These are phyloP conservation scores for Clostera curtula DNA, from an alignment of 2,888 invertebrate species.

Conservation along the genomic window DNA sequence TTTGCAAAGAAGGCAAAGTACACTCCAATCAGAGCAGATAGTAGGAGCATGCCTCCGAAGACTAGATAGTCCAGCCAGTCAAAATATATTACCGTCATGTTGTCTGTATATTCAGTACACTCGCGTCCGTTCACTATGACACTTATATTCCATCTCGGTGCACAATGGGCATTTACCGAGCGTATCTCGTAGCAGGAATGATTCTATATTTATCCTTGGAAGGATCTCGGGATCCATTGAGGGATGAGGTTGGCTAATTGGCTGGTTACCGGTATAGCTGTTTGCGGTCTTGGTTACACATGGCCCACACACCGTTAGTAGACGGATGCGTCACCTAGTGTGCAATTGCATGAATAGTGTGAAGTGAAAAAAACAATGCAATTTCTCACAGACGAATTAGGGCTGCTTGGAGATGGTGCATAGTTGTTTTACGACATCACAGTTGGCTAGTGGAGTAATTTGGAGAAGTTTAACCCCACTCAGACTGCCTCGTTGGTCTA, in stretches of 20 bases:
- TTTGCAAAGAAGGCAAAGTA: slow-evolving; percentile 82
- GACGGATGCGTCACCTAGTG: neutral
- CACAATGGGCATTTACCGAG: slow-evolving; percentile 48
- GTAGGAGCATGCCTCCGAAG: slow-evolving; percentile 77
- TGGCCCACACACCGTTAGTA: slow-evolving; percentile 12
- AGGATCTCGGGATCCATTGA: slow-evolving; percentile 50
- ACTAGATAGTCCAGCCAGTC: slow-evolving; percentile 79
- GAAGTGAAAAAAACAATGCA: too few species aligned
- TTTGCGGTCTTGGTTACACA: slow-evolving; percentile 16
- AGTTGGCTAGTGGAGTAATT: too few species aligned
- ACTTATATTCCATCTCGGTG: slow-evolving; percentile 47
- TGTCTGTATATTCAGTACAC: slow-evolving; percentile 17
- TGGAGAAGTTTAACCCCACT: too few species aligned
- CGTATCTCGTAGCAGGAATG: slow-evolving; percentile 42
- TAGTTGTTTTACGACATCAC: too few species aligned
- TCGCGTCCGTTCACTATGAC: slow-evolving; percentile 44
- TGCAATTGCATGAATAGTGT: too few species aligned
- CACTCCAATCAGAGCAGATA: slow-evolving; percentile 80
- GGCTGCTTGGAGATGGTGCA: too few species aligned
- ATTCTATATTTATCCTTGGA: slow-evolving; percentile 58
- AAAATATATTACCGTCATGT: slow-evolving; percentile 65
- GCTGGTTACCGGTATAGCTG: slow-evolving; percentile 41
- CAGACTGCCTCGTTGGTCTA: too few species aligned
- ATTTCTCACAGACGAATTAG: too few species aligned
- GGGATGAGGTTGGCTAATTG: slow-evolving; percentile 56